Conservation (phyloP, 2,888 invertebrate species). For the Lottia gigantea region DNA sequence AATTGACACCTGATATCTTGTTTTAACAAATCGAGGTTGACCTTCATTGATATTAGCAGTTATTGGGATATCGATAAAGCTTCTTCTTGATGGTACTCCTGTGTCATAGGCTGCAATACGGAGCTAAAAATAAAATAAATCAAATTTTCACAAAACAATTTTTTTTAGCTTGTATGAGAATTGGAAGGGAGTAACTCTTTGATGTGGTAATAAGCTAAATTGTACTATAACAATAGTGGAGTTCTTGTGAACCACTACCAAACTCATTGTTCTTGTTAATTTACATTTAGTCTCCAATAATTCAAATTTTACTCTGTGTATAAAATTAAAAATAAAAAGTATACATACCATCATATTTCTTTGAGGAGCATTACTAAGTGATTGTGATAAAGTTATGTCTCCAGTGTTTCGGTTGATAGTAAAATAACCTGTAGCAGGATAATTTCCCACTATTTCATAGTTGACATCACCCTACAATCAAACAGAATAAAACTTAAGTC, state of each 20-base stretch:
- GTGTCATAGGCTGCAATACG: conserved; percentile 48
- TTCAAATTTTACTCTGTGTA: too few relatives aligned
- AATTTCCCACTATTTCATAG: conserved; percentile 25
- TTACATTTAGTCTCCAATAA: too few relatives aligned
- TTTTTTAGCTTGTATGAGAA: neutral
- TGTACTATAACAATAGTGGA: too few relatives aligned
- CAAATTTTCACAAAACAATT: neutral
- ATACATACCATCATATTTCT: neutral
- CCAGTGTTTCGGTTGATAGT: conserved; percentile 17
- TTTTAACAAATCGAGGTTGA: conserved; percentile 77
- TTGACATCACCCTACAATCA: conserved; percentile 12
- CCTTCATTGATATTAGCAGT: conserved; percentile 50
- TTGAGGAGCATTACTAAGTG: neutral
- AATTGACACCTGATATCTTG: conserved; percentile 31
- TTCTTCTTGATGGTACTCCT: conserved; percentile 44
- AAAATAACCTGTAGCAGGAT: conserved; percentile 22
- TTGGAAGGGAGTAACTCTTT: too few relatives aligned
- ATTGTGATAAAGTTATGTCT: conserved; percentile 5
- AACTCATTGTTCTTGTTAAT: too few relatives aligned
- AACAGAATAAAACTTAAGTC: neutral
- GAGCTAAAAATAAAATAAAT: conserved; percentile 35
- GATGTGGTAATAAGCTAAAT: too few relatives aligned
- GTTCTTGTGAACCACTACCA: too few relatives aligned
- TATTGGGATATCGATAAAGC: conserved; percentile 39
- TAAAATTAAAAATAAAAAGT: too few relatives aligned